Base-by-base conservation (phyloP, 2,888 invertebrate genomes). In the Drosophila helvetica region DNA sequence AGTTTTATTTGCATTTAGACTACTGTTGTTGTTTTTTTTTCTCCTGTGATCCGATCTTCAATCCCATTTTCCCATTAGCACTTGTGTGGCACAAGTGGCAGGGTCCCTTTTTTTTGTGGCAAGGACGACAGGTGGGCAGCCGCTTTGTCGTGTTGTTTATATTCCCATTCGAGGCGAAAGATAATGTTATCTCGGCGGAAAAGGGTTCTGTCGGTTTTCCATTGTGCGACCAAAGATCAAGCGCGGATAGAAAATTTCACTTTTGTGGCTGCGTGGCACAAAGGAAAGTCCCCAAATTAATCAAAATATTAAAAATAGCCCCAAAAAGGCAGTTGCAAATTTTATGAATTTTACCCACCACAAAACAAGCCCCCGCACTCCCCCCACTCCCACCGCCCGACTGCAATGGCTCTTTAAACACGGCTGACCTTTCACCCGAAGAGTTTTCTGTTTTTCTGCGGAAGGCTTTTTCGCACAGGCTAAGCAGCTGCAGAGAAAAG, bases 1-100 rank as follows among this genome's bases (percentile, higher is more conserved):
- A 68, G 65, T 78, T 84, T 58, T 67, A 66, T 82, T 87, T 82
- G 83, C 85, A 87, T 85, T 85, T 80, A 80, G 79, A 87, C 85
- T 79, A 80, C 76, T 70, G 78, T 65, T n/a, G n/a, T n/a, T n/a
- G n/a, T n/a, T n/a, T n/a, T n/a, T n/a, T n/a, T n/a, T 58, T 43
- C 57, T 60, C 57, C 60, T 57, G 42, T 30, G 30, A 33, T 19
- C 33, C 71, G 70, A 70, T 71, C 70, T 64, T 33, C 43, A 64
- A 53, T 43, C 50, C 25, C 42, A 62, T 55, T 70, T 47, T 43
- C 50, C 25, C 42, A 62, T 55, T 70, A 47, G 50, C 61, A 47
- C 56, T 70, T 43, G 53, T 54, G 33, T 53, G 15, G 42, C 17
- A 17, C 27, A 27, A 19, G 46, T 71, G 27, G 54, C 55, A 59